phyloP scores from a whole-genome alignment of 2,888 invertebrate genomes.

The Tuta absoluta region DNA sequence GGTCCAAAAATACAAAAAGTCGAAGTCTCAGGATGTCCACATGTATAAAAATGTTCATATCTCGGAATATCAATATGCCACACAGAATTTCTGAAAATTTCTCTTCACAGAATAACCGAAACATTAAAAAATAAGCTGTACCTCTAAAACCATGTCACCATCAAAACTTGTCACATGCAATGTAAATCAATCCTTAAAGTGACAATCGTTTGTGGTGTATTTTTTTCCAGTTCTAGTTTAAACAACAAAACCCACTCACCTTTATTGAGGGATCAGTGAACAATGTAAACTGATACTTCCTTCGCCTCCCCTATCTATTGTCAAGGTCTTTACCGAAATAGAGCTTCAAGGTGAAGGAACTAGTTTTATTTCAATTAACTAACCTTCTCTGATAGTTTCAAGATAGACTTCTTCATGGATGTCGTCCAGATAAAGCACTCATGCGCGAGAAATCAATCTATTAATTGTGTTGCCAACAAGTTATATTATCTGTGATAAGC shows the following conservation, averaged over 20 bases:
- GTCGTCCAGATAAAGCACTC: too few species aligned
- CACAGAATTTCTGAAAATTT: too few species aligned
- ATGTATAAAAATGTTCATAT: too few species aligned
- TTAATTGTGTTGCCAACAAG: too few species aligned
- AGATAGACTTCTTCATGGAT: too few species aligned
- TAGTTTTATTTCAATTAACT: neutral
- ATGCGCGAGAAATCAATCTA: too few species aligned
- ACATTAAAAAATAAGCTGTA: too few species aligned
- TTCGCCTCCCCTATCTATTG: constrained; percentile 9
- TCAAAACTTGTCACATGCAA: neutral
- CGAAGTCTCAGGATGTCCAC: too few species aligned
- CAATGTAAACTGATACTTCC: constrained; percentile 12
- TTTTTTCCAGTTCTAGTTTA: neutral
- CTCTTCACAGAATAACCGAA: too few species aligned
- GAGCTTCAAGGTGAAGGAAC: neutral
- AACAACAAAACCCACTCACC: constrained; percentile 12
- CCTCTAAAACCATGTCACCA: neutral
- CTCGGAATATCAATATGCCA: too few species aligned
- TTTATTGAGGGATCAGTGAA: constrained; percentile 5
- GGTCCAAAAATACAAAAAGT: too few species aligned
- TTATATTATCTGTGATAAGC: too few species aligned
- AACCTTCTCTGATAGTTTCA: neutral
- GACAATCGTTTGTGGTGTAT: neutral
- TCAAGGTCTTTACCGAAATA: constrained; percentile 2
- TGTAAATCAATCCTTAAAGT: constrained; percentile 4